Base-by-base conservation (phyloP, 2,113 vertebrate species). In the Gracilinanus agilis region DNA sequence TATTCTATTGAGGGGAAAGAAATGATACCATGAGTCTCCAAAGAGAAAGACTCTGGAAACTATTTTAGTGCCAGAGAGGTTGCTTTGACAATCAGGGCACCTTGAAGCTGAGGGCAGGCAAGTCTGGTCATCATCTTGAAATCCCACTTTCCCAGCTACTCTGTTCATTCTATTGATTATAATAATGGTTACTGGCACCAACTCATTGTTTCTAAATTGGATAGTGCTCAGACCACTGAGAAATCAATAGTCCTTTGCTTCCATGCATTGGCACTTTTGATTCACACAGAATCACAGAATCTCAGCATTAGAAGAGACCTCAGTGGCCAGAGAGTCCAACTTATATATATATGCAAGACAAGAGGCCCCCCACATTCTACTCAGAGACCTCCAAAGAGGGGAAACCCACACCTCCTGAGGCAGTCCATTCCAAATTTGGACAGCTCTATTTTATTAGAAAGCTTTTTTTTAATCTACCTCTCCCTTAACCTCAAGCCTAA, bases 181-280 rank as follows among this genome's bases (percentile, higher is more conserved):
- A 92, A 94, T 94, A 94, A 95, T 53, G 89, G 54, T 21, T 13
- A 0, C 2, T 83, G 61, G 90, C 53, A 97, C 95, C 98, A 56
- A 27, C 53, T 93, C 24, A 54, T 1, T 67, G 53, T 55, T 94
- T 94, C 96, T 97, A 97, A 97, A 61, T 1, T 95, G 97, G 91
- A 97, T 96, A 94, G 96, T 90, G 25, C 89, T 89, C 89, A 83
- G 95, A 90, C 91, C 96, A 53, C 93, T 29, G 92, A 96, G 91
- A 96, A 97, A 97, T 97, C 97, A 93, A 97, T 96, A 91, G 91
- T 89, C 91, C 94, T 96, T 93, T 54, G 67, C 96, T 97, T 96
- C 93, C 92, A 67, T 91, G 91, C 94, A 67, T 95, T 93, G 88
- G 93, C 56, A 95, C 96, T 61, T 49, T 49, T 49, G 49, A 49